phyloP scores from a whole-genome alignment of 2,797 vertebrate genomes.

The Loris lydekkerianus region DNA sequence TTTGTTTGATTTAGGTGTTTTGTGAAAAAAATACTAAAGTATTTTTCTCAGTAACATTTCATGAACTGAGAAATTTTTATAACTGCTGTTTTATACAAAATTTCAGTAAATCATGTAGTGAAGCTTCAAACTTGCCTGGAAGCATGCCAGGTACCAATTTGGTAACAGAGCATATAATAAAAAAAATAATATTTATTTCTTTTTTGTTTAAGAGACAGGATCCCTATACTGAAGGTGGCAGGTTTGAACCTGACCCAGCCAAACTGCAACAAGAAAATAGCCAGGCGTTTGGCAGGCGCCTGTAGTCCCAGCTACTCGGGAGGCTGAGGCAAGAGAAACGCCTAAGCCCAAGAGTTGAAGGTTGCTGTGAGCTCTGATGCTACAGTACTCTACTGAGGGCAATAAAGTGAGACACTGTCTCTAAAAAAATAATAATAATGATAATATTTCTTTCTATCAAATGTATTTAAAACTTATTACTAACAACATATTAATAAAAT shows the following conservation, averaged over 20 bases:
- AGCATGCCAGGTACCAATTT: background rate
- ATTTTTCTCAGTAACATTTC: background rate
- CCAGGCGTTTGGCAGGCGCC: no score
- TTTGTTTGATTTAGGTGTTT: background rate
- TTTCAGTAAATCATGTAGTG: background rate
- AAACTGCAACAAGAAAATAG: no score
- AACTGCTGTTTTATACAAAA: background rate
- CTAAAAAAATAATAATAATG: no score
- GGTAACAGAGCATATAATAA: background rate
- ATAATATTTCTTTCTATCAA: accelerated
- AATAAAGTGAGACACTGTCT: no score
- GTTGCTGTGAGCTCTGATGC: no score
- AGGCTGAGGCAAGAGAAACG: no score
- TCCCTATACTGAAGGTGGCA: no score
- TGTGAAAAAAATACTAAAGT: background rate
- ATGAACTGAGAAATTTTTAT: background rate
- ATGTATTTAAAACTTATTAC: background rate
- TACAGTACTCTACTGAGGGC: no score
- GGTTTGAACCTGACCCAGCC: no score
- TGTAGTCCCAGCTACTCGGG: no score
- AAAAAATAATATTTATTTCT: background rate
- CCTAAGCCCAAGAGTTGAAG: no score
- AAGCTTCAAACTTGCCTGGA: background rate
- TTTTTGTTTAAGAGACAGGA: no score
- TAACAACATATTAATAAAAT: background rate